A percentile compares a stretch with the other conserved stretches of the same genome.
Conservation (phyloP, 2,113 vertebrate species). For the Zapornia atra region DNA sequence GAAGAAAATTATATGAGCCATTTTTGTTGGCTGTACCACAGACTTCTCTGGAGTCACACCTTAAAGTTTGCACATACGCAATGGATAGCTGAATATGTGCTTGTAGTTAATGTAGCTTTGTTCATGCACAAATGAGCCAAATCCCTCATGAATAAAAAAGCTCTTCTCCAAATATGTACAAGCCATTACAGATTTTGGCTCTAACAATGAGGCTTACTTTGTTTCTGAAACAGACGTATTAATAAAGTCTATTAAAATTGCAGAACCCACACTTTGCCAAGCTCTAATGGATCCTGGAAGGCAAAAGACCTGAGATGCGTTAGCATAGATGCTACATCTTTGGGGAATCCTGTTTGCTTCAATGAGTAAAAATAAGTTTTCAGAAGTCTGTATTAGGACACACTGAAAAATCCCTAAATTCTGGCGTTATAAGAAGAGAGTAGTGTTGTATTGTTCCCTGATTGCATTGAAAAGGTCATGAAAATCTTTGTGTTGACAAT, state of each 20-base stretch:
- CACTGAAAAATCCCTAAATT: not conserved
- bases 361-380: not conserved
- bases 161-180: not conserved
- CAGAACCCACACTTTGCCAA: slow-evolving; percentile 2
- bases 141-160: not conserved
- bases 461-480: not conserved
- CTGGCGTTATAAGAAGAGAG: not conserved
- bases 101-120: not conserved
- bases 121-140: not conserved
- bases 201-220: not conserved
- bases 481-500: not conserved
- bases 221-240: not conserved
- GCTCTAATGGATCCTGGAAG: slow-evolving; percentile 10
- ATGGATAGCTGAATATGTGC: not conserved
- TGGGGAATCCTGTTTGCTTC: not conserved
- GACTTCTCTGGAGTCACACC: not conserved
- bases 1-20: not conserved
- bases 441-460: not conserved
- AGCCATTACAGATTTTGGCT: not conserved
- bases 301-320: not conserved
- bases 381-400: not conserved
- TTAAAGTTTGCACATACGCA: not conserved
- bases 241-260: slow-evolving; percentile 36
- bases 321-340: not conserved
- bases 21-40: not conserved